These are phyloP conservation scores for Trachurus trachurus DNA, from an alignment of 2,797 vertebrate genomes.

Conservation along the genomic window DNA sequence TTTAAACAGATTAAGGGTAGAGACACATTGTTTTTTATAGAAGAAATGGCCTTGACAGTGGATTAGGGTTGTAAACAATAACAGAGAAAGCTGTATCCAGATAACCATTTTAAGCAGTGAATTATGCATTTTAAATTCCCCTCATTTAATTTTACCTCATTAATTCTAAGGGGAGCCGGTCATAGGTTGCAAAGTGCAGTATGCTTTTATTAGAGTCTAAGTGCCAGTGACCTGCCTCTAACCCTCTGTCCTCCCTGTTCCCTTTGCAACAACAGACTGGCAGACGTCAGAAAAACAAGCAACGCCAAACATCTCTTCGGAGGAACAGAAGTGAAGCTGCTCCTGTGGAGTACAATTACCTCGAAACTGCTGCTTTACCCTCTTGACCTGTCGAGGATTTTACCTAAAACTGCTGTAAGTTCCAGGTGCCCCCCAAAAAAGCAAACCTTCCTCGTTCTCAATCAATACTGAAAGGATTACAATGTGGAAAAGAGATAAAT, in stretches of 20 bases:
- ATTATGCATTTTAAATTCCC: conserved; percentile 7
- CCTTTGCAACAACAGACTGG: conserved; percentile 70
- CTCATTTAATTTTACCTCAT: conserved; percentile 30
- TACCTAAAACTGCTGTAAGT: conserved; percentile 79
- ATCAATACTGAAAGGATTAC: conserved; percentile 36
- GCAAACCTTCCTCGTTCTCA: background rate
- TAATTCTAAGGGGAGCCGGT: conserved; percentile 35
- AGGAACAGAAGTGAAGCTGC: conserved; percentile 66
- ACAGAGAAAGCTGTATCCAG: conserved; percentile 5
- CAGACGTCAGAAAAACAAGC: conserved; percentile 63
- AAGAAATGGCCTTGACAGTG: conserved; percentile 24
- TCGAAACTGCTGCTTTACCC: conserved; percentile 66
- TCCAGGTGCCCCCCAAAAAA: background rate
- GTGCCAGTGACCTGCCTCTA: conserved; percentile 50
- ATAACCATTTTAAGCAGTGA: background rate
- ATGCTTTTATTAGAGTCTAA: conserved; percentile 49
- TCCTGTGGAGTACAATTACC: conserved; percentile 76
- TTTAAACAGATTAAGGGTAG: conserved; percentile 4
- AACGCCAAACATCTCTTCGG: conserved; percentile 48
- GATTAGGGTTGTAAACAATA: conserved; percentile 34
- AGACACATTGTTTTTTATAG: background rate
- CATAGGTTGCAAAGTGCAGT: conserved; percentile 39
- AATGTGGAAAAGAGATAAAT: conserved; percentile 26
- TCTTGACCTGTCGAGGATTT: conserved; percentile 70
- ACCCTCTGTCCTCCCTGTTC: conserved; percentile 64